Evolutionary conservation across 2,113 vertebrate species (phyloP).

Genomic region (Rousettus leschenaultii): DNA sequence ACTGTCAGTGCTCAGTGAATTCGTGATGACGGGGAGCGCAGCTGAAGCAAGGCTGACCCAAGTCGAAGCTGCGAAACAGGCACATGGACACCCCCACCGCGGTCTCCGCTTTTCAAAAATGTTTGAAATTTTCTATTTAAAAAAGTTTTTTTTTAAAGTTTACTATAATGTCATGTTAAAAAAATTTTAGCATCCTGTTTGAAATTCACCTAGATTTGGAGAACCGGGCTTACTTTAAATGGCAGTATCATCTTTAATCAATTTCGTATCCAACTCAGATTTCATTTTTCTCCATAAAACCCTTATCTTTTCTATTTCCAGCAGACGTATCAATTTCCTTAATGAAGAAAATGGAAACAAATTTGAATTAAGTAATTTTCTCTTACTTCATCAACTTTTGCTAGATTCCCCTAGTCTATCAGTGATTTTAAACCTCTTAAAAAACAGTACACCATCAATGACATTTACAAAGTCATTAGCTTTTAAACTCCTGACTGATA

Average conservation of each 20-base stretch:
- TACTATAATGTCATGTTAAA: neutral
- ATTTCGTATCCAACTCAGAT: neutral
- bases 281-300: neutral
- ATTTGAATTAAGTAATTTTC: neutral
- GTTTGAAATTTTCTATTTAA: neutral
- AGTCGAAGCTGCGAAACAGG: neutral
- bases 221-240: neutral
- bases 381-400: neutral
- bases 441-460: neutral
- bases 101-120: neutral
- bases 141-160: neutral
- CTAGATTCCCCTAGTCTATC: neutral
- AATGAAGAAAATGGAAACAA: neutral
- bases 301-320: neutral
- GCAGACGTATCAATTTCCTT: neutral
- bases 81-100: neutral
- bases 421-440: neutral
- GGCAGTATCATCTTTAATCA: neutral
- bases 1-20: neutral
- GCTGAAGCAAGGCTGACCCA: neutral
- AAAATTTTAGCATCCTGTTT: neutral
- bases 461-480: neutral
- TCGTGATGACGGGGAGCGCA: neutral
- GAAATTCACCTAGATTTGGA: neutral
- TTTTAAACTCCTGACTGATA: neutral